phyloP scores from a whole-genome alignment of 2,888 invertebrate species.

The Blastobasis lacticolella region DNA sequence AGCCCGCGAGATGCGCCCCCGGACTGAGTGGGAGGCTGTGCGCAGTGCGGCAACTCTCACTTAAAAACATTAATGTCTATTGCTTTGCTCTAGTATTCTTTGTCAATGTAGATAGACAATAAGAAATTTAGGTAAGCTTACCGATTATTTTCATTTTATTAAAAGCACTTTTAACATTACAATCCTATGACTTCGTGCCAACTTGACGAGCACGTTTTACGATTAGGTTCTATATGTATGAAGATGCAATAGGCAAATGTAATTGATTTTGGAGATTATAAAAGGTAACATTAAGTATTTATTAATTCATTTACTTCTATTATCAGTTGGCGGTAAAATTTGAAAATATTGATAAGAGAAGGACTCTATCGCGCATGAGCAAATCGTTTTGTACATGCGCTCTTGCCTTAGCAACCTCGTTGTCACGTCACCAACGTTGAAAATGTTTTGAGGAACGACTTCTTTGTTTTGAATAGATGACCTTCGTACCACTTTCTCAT shows the following conservation, averaged over 20 bases:
- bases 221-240: no score
- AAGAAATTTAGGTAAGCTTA: no score
- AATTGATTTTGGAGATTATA: no score
- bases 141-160: no score
- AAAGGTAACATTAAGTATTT: no score
- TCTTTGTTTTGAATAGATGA: not conserved
- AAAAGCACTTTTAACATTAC: no score
- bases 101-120: no score
- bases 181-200: no score
- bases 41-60: conserved; percentile 65
- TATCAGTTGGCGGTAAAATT: conserved; percentile 26
- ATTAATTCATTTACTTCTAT: no score
- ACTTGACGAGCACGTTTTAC: no score
- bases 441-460: not conserved
- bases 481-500: not conserved
- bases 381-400: not conserved
- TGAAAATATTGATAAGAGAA: conserved; percentile 36
- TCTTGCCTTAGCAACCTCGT: conserved; percentile 1
- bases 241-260: no score
- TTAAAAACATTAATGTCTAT: conserved; percentile 30
- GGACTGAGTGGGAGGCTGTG: conserved; percentile 70
- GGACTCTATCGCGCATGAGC: conserved; percentile 1
- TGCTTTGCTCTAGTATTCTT: no score
- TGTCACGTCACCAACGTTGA: not conserved
- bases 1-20: conserved; percentile 54